These are phyloP conservation scores for Loris lydekkerianus DNA, from an alignment of 2,797 vertebrate genomes.

Conservation along the genomic window DNA sequence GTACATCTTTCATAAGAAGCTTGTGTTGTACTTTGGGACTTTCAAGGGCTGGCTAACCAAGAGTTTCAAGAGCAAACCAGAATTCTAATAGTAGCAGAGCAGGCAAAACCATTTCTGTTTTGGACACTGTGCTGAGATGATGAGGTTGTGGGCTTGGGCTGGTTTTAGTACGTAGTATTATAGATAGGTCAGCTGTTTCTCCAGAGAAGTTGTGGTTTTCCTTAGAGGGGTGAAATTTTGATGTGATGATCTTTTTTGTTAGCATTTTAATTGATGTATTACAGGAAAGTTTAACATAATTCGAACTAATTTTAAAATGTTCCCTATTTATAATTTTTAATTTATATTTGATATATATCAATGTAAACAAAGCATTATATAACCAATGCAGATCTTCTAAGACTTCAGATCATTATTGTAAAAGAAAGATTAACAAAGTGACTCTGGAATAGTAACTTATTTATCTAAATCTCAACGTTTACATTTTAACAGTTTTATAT, in stretches of 20 bases:
- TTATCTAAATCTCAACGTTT: slow-evolving; percentile 62
- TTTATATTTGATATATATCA: slow-evolving; percentile 46
- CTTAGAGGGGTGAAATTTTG: slow-evolving; percentile 14
- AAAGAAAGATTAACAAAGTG: slow-evolving; percentile 54
- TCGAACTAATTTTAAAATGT: slow-evolving; percentile 66
- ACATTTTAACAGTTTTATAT: slow-evolving; percentile 61
- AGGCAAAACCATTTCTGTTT: slow-evolving; percentile 21
- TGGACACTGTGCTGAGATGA: not conserved
- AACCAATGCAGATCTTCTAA: slow-evolving; percentile 47
- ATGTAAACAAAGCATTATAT: slow-evolving; percentile 68
- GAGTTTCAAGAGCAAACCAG: not conserved
- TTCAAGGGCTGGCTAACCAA: slow-evolving; percentile 38
- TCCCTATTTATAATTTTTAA: slow-evolving; percentile 49
- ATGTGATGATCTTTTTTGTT: slow-evolving; percentile 40
- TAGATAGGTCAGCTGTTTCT: slow-evolving; percentile 38
- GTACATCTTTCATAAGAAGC: slow-evolving; percentile 49
- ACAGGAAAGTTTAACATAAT: slow-evolving; percentile 52
- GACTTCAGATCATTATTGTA: slow-evolving; percentile 2
- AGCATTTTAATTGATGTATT: slow-evolving; percentile 47
- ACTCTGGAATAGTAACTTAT: slow-evolving; percentile 64
- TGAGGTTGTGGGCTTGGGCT: not conserved
- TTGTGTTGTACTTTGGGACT: slow-evolving; percentile 42
- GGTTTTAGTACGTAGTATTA: not conserved
- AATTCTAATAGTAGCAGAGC: not conserved
- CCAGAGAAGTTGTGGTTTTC: slow-evolving; percentile 42